Evolutionary conservation across 2,797 vertebrate genomes (phyloP).

Genomic region (Silurus lanzhouensis): DNA sequence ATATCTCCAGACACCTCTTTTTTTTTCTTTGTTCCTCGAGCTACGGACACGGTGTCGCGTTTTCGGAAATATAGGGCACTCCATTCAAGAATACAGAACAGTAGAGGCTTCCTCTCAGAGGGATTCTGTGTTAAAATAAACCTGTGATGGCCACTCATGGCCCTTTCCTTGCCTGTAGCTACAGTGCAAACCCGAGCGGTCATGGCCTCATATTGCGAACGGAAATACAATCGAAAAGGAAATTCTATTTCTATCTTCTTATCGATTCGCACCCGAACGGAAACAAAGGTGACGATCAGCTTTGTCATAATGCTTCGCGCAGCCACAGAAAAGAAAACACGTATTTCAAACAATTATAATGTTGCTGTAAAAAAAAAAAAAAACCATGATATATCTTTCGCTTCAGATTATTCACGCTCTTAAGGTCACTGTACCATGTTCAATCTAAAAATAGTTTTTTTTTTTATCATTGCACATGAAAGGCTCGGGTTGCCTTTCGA

Average conservation of each 20-base stretch:
- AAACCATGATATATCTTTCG: background rate
- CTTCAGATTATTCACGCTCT: slow-evolving; percentile 7
- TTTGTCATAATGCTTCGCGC: background rate
- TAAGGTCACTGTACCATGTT: slow-evolving; percentile 20
- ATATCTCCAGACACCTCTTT: too few species aligned
- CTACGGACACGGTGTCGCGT: slow-evolving; percentile 20
- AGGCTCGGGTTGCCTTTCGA: slow-evolving; percentile 16
- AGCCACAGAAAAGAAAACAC: background rate
- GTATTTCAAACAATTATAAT: background rate
- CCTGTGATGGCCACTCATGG: slow-evolving; percentile 39
- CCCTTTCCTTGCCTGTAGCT: slow-evolving; percentile 49
- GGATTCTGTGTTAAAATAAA: slow-evolving; percentile 54
- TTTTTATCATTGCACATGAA: slow-evolving; percentile 24
- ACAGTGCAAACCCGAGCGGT: slow-evolving; percentile 38
- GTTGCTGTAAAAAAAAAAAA: background rate
- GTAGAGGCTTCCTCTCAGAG: slow-evolving; percentile 46
- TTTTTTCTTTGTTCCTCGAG: background rate
- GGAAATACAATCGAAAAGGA: slow-evolving; percentile 43
- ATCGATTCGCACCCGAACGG: slow-evolving; percentile 2
- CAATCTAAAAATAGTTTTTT: slow-evolving; percentile 31
- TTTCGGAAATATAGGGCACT: slow-evolving; percentile 46
- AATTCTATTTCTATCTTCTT: slow-evolving; percentile 32
- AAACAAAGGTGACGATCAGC: slow-evolving; percentile 23
- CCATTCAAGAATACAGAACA: slow-evolving; percentile 32
- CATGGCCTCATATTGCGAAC: slow-evolving; percentile 40